Conservation (phyloP, 2,113 vertebrate genomes). For the Melanostigma gelatinosum region DNA sequence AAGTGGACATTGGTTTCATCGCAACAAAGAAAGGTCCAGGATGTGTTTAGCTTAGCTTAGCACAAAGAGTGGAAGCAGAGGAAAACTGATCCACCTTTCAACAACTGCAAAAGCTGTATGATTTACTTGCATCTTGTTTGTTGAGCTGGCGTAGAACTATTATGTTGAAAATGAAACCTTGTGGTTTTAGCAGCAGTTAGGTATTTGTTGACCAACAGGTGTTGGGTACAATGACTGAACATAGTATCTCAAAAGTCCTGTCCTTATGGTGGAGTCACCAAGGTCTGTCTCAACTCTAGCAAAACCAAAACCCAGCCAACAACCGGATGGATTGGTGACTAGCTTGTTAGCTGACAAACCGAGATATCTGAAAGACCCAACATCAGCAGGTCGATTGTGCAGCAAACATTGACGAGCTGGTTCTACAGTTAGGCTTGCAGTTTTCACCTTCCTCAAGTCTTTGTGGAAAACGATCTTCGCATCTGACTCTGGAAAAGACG, state of each 20-base stretch:
- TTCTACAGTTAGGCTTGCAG: neutral
- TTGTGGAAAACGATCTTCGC: neutral
- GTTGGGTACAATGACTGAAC: neutral
- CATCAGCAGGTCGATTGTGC: neutral
- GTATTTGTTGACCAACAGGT: neutral
- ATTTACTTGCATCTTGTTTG: neutral
- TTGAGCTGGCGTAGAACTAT: neutral
- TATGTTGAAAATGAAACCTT: neutral
- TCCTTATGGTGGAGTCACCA: neutral
- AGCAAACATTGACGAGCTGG: neutral
- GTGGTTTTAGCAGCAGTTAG: neutral
- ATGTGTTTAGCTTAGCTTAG: neutral
- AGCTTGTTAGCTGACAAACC: neutral
- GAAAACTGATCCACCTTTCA: neutral
- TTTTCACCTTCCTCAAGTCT: neutral
- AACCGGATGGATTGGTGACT: neutral
- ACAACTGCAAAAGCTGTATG: neutral
- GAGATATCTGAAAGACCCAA: neutral
- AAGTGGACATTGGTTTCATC: neutral
- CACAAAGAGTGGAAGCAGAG: slow-evolving; percentile 4
- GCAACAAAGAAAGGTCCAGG: neutral
- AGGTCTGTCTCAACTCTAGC: neutral
- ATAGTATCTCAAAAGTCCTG: neutral
- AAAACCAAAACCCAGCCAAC: neutral
- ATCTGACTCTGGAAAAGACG: neutral